Percentiles rank a stretch among this genome's conserved stretches.
These are phyloP conservation scores for Siniperca obscura DNA, from an alignment of 2,797 vertebrate species.

Conservation along the genomic window DNA sequence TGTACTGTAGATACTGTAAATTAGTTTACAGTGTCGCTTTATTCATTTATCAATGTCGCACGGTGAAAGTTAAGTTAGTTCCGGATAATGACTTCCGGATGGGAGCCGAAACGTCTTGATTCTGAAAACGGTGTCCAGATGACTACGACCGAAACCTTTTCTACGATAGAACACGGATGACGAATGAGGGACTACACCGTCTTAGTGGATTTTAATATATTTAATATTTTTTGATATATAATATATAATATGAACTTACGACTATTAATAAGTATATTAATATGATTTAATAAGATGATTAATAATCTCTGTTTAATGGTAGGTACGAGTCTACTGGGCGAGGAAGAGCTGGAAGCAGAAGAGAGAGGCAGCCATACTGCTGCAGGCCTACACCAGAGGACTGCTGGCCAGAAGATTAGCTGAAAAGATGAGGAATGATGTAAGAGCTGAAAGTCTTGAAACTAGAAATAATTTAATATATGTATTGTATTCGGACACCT, in stretches of 20 bases:
- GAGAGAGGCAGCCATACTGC: slow-evolving; percentile 81
- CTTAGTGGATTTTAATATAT: background rate
- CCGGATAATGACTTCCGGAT: too few relatives aligned
- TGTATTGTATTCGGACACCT: background rate
- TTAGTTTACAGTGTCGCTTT: background rate
- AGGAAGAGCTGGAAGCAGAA: slow-evolving; percentile 80
- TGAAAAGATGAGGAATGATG: slow-evolving; percentile 73
- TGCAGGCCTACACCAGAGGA: slow-evolving; percentile 88
- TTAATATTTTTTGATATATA: too few relatives aligned
- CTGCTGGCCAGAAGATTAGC: slow-evolving; percentile 80
- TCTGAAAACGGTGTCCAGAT: too few relatives aligned
- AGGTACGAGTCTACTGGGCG: slow-evolving; percentile 85
- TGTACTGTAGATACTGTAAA: slow-evolving; percentile 15
- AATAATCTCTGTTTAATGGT: background rate
- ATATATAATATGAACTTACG: too few relatives aligned
- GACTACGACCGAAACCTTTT: too few relatives aligned
- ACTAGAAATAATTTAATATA: background rate
- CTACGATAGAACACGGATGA: too few relatives aligned
- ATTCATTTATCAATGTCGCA: background rate
- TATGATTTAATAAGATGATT: background rate
- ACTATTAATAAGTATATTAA: background rate
- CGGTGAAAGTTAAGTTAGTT: background rate
- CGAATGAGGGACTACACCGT: too few relatives aligned
- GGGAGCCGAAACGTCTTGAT: too few relatives aligned
- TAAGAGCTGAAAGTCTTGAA: slow-evolving; percentile 53